Conservation (phyloP, 2,797 vertebrate species). For the Danio albolineatus region DNA sequence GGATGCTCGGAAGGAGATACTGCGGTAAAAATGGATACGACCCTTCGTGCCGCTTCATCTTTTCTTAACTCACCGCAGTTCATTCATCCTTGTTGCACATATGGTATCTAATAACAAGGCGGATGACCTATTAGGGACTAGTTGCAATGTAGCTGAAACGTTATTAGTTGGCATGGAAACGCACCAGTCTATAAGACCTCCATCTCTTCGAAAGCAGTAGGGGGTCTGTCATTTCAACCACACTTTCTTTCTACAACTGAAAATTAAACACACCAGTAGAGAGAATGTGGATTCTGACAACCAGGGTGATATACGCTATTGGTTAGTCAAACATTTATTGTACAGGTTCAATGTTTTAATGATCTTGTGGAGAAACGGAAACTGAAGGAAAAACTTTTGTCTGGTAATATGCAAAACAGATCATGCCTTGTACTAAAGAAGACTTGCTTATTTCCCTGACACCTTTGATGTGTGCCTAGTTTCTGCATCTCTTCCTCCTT, state of each 20-base stretch:
- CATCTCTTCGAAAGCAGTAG: conserved; percentile 42
- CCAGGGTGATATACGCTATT: conserved; percentile 27
- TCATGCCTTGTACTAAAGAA: neutral
- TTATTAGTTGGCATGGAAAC: conserved; percentile 49
- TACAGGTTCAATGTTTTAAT: conserved; percentile 43
- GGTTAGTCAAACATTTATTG: conserved; percentile 51
- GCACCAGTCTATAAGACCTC: conserved; percentile 4
- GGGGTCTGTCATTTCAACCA: conserved; percentile 32
- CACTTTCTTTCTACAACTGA: conserved; percentile 29
- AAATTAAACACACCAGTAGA: conserved; percentile 30
- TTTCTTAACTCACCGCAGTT: conserved; percentile 1
- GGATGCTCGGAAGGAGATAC: conserved; percentile 13
- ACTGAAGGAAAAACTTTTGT: conserved; percentile 14
- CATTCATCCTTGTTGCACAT: neutral
- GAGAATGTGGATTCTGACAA: conserved; percentile 30
- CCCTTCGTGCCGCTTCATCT: conserved; percentile 4
- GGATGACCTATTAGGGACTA: conserved; percentile 34
- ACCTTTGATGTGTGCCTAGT: conserved; percentile 4
- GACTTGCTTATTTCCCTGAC: neutral
- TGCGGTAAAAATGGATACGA: conserved; percentile 10
- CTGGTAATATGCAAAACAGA: neutral
- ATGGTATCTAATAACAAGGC: conserved; percentile 47
- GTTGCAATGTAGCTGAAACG: conserved; percentile 11
- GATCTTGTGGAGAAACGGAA: conserved; percentile 31
- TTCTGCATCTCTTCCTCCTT: neutral